A percentile compares a stretch with the other conserved stretches of the same genome.
Conservation (phyloP, 2,113 vertebrate genomes). For the Ptilorrhoa leucosticta region DNA sequence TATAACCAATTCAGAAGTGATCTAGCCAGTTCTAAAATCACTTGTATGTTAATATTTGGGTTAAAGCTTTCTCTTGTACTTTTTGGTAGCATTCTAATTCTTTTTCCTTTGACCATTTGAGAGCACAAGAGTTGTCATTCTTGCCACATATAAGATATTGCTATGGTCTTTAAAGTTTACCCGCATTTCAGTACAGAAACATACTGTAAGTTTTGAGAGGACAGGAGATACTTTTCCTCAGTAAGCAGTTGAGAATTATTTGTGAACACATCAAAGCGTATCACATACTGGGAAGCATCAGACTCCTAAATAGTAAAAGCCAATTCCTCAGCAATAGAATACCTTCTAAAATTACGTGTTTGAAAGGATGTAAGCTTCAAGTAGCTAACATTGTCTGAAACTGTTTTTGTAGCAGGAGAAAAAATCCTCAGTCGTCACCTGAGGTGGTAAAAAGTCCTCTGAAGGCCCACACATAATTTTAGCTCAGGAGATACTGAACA, state of each 20-base stretch:
- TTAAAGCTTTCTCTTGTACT: background rate
- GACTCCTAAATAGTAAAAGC: background rate
- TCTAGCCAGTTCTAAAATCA: background rate
- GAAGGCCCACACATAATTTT: rapidly evolving
- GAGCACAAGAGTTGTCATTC: background rate
- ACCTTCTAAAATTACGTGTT: background rate
- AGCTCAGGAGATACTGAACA: background rate
- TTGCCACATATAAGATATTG: background rate
- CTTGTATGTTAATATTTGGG: background rate
- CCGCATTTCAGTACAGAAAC: background rate
- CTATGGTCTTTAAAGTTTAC: background rate
- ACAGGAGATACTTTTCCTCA: background rate
- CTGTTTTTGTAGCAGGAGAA: background rate
- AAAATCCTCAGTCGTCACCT: background rate
- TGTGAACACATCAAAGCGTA: background rate
- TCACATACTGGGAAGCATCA: background rate
- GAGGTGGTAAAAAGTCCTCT: background rate
- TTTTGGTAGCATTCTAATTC: background rate
- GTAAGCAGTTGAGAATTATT: background rate
- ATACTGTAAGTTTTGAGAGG: background rate
- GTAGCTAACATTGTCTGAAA: background rate
- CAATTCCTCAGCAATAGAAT: background rate
- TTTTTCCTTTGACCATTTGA: background rate
- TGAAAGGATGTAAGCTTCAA: background rate
- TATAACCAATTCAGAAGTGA: background rate